Evolutionary conservation across 2,888 invertebrate genomes (phyloP), one percentile per base, ranked within the genome.

Genomic region (Tryphoninae sp.): DNA sequence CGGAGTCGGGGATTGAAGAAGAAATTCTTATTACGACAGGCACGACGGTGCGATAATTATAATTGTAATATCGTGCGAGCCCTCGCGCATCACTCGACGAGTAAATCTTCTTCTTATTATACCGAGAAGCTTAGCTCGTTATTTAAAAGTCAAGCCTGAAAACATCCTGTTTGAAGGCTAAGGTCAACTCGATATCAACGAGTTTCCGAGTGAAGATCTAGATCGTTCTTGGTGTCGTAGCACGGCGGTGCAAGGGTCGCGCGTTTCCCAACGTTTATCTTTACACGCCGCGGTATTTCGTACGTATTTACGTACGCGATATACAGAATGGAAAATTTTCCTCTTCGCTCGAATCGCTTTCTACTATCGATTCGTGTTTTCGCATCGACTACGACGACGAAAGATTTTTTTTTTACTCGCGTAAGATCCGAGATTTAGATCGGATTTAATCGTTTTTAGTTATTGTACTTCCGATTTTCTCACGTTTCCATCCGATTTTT

Each of bases 161-260:
- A 76, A 51, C 59, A 77, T 73, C 69, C 59, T 73, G 68, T 26
- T 82, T 49, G 77, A 80, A 80, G 82, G 82, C 49, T 79, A 79
- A 82, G 82, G 82, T 82, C 82, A 77, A 76, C 53, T 61, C 62
- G 73, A 82, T 82, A 82, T 69, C 64, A 64, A 26, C 55, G 77
- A 77, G 69, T 77, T 74, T 79, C 79, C 79, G 53, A 79, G 33
- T 71, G 53, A 2, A 13, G 62, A 64, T 68, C 42, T 26, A 16
- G 33, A 55, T 68, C 68, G 45, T 33, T 62, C 23, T 51, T 11
- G 26, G 69, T 64, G 59, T 75, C 49, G 22, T 26, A 16, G 8
- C 13, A 22, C n/a, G 65, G 80, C n/a, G 65, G 80, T 71, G 69
- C 80, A 80, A 59, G 67, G 79, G 67, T 82, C 72, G 49, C 61